phyloP scores from a whole-genome alignment of 2,113 vertebrate genomes.

The human (Homo sapiens) region DNA sequence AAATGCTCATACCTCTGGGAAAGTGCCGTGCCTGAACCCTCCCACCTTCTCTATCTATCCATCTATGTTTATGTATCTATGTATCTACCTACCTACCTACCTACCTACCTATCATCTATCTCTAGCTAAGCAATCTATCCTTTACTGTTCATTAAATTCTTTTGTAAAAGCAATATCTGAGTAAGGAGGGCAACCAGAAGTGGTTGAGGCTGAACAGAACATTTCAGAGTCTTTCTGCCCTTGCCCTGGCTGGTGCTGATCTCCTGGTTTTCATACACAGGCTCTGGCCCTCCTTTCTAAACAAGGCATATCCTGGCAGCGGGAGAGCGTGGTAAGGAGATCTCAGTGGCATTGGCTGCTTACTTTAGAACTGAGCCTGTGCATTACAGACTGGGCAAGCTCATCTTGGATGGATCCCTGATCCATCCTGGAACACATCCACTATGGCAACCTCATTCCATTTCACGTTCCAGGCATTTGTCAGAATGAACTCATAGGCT shows the following conservation, averaged over 20 bases:
- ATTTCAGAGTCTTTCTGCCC: not conserved
- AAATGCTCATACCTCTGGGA: not conserved
- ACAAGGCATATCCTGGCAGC: not conserved
- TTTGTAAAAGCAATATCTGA: conserved; percentile 20
- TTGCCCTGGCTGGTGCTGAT: not conserved
- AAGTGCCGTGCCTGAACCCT: not conserved
- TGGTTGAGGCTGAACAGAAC: not conserved
- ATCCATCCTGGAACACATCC: not conserved
- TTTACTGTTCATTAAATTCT: not conserved
- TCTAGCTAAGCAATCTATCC: not conserved
- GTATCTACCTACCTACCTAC: not conserved
- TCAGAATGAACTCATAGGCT: not conserved
- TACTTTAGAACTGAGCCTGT: not conserved
- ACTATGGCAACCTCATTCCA: not conserved
- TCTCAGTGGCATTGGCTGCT: not conserved
- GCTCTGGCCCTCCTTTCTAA: not conserved
- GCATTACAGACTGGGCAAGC: not conserved
- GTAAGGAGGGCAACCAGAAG: not conserved
- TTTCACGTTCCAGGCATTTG: conserved; percentile 22
- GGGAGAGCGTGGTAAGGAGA: not conserved
- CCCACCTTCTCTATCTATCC: not conserved
- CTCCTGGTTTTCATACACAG: not conserved
- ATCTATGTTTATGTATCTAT: not conserved
- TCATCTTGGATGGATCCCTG: not conserved
- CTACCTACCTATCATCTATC: not conserved